Evolutionary conservation across 2,797 vertebrate genomes (phyloP), one percentile per base, ranked within the genome.

Genomic region (Chiloscyllium punctatum): DNA sequence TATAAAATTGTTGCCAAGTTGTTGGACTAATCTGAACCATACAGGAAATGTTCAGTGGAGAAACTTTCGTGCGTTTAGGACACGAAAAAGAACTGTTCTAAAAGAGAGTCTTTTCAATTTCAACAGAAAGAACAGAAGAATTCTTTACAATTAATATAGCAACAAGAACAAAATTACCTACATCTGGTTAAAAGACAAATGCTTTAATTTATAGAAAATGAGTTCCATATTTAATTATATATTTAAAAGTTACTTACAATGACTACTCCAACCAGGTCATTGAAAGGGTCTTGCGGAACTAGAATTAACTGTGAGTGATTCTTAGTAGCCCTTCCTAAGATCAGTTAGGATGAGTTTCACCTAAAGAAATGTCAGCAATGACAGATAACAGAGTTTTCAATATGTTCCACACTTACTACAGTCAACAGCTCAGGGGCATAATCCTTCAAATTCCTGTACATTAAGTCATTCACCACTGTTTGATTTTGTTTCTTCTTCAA

Each of bases 391-490:
- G 82, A 84, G 21, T 48, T 21, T 62, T 91, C 30, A 57, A 66
- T 91, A 62, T 91, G 30, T 91, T 91, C 16, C 16, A 62, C 33
- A 66, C 27, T 91, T 66, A 88, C 88, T n/a, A 91, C 66, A 91
- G 5, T 91, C 88, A 91, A 91, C 57, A 91, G 88, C 30, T 91
- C 88, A 91, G 88, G 88, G 53, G 6, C 88, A 66, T 66, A 66
- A 66, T 62, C 33, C 33, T 91, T 91, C 88, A n/a, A 57, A 25
- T 66, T 91, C 87, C 87, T 62, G 33, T 91, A 62, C 8, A 91
- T 90, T 90, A 51, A 87, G 51, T 25, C 15, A 33, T 33, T 66
- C 88, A n/a, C 53, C 21, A 48, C 37, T 23, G 21, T 48, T 84
- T 48, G 7, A 48, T 66, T 91, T n/a, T 25, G 33, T 91, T 25